A percentile compares a stretch with the other conserved stretches of the same genome.
Conservation (phyloP, 2,888 invertebrate genomes). For the Phengaris alcon region DNA sequence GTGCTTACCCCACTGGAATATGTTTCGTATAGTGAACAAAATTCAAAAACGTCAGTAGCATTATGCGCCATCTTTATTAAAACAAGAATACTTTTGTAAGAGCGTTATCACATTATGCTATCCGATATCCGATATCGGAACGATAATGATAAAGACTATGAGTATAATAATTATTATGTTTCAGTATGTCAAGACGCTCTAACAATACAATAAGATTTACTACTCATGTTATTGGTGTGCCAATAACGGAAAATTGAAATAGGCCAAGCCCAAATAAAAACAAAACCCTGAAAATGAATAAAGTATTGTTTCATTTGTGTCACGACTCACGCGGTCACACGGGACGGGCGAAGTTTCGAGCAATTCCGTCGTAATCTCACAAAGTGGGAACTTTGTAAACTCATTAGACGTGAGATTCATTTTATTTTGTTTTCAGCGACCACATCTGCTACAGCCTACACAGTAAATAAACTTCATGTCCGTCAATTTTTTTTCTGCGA, state of each 20-base stretch:
- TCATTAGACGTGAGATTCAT: neutral
- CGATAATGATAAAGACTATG: too few species aligned
- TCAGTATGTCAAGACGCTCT: too few species aligned
- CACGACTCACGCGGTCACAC: neutral
- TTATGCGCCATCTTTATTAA: too few species aligned
- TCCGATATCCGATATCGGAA: too few species aligned
- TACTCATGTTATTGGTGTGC: too few species aligned
- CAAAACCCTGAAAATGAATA: conserved; percentile 7
- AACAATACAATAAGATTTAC: too few species aligned
- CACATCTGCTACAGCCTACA: neutral
- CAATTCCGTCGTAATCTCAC: conserved; percentile 3
- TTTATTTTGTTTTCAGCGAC: neutral
- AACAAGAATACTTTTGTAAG: too few species aligned
- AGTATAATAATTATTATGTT: too few species aligned
- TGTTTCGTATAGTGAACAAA: too few species aligned
- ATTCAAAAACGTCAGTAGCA: too few species aligned
- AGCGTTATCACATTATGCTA: too few species aligned
- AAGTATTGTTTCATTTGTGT: neutral
- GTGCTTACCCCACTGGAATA: too few species aligned
- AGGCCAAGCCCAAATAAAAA: neutral
- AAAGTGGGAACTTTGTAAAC: conserved; percentile 9
- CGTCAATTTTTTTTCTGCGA: neutral
- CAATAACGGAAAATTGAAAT: neutral
- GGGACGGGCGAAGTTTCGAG: neutral
- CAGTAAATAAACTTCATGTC: neutral